Evolutionary conservation across 2,113 vertebrate genomes (phyloP), one percentile per base, ranked within the genome.

Genomic region (Gadus macrocephalus): DNA sequence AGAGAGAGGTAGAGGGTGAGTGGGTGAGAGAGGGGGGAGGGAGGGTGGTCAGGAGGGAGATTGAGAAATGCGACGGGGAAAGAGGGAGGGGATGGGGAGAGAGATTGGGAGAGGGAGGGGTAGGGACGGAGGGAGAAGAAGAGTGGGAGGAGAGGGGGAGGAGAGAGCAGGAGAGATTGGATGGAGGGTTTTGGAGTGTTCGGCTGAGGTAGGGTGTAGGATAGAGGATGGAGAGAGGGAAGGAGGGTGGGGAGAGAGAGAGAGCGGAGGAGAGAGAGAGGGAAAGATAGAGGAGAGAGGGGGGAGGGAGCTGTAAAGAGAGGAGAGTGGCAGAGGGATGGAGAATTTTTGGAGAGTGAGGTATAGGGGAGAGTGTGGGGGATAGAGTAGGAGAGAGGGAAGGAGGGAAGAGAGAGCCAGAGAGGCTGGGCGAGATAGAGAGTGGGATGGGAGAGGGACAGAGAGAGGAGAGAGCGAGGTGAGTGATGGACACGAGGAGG

Each of bases 11-110:
- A 11, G n/a, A 19, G n/a, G 11, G 19, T 11, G n/a, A 7, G 19
- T 11, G 82, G 72, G 71, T 60, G 79, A 68, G 77, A 81, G 80
- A 77, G 62, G 62, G 70, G 20, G 20, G 68, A 76, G 70, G 76
- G 68, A 27, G 69, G 6, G 75, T 27, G 83, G 56, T n/a, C 17
- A 59, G 17, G 59, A 2, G 8, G 12, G 55, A 62, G 19, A 53
- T 12, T 22, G 60, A 64, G 15, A 28, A 15, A 28, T 20, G 20
- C 20, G 61, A 28, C 42, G 28, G 17, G 61, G 38, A 19, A 8
- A 31, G 60, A 15, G 8, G 5, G 68, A 14, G 15, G 15, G 59
- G 28, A 2, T 17, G 49, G n/a, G 31, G 31, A 35, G 14, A 55
- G 53, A 12, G 12, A 55, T 16, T 19, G 5, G 16, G 53, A 31